Percentiles rank a stretch among this genome's conserved stretches.
These are phyloP conservation scores for Petrolisthes cinctipes DNA, from an alignment of 2,888 invertebrate species.

Conservation along the genomic window DNA sequence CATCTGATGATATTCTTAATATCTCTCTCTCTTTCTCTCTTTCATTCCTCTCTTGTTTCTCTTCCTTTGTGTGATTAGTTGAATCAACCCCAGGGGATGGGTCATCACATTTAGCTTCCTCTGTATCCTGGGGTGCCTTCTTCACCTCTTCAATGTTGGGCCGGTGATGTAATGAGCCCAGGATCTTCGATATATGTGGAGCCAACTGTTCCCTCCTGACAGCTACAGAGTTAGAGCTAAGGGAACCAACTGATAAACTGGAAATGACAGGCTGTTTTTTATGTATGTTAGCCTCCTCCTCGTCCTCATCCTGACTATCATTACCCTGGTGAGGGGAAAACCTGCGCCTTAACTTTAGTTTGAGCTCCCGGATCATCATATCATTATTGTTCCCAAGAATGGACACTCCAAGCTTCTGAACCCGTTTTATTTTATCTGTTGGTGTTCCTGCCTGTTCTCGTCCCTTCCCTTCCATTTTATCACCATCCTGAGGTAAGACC, in stretches of 20 bases:
- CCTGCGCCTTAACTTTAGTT: slow-evolving; percentile 65
- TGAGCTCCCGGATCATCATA: slow-evolving; percentile 66
- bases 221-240: slow-evolving; percentile 58
- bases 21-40: slow-evolving; percentile 46
- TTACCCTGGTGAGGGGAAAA: slow-evolving; percentile 54
- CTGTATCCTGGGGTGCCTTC: background rate
- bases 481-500: background rate
- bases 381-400: slow-evolving; percentile 66
- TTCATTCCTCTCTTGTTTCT: slow-evolving; percentile 36
- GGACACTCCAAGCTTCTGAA: slow-evolving; percentile 62
- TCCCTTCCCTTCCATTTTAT: background rate
- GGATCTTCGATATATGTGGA: slow-evolving; percentile 64
- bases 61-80: slow-evolving; percentile 35
- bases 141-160: background rate
- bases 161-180: slow-evolving; percentile 57
- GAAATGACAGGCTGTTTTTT: slow-evolving; percentile 21
- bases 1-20: slow-evolving; percentile 23
- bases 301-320: slow-evolving; percentile 24
- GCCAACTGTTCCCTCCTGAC: slow-evolving; percentile 64
- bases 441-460: slow-evolving; percentile 3
- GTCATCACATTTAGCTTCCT: background rate
- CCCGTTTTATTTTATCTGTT: slow-evolving; percentile 53
- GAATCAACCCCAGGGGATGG: background rate
- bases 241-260: slow-evolving; percentile 29
- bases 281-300: background rate